A percentile compares a stretch with the other conserved stretches of the same genome.
Conservation (phyloP, 2,797 vertebrate species). For the Parotocinclus haroldoi region DNA sequence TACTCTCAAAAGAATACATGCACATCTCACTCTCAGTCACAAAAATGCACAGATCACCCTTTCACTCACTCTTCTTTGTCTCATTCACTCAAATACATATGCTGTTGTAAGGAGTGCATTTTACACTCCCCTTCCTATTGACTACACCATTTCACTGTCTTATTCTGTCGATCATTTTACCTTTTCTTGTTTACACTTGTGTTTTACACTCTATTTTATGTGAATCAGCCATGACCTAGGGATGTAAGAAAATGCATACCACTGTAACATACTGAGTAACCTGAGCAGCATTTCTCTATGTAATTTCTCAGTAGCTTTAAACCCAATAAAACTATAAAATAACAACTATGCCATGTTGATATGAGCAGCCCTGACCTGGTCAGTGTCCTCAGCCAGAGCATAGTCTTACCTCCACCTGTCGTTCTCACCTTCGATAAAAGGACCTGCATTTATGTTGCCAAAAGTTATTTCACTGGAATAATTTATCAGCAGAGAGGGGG, state of each 20-base stretch:
- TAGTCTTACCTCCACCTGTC: conserved; percentile 11
- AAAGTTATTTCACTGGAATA: not conserved
- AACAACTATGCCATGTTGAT: conserved; percentile 1
- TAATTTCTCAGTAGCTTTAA: conserved; percentile 33
- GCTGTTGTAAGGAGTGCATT: too few relatives aligned
- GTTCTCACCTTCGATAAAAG: conserved; percentile 12
- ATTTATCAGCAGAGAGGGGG: not conserved
- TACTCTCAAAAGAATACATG: too few relatives aligned
- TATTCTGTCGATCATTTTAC: too few relatives aligned
- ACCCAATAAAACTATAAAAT: not conserved
- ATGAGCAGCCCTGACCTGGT: conserved; percentile 2
- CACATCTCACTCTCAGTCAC: conserved; percentile 29
- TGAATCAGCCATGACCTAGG: too few relatives aligned
- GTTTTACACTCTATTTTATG: too few relatives aligned
- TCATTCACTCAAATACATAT: conserved; percentile 44
- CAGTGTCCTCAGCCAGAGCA: conserved; percentile 6
- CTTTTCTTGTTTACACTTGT: too few relatives aligned
- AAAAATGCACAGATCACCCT: conserved; percentile 6
- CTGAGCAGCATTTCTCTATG: not conserved
- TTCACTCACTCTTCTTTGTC: conserved; percentile 65
- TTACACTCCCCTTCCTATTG: too few relatives aligned
- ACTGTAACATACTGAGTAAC: not conserved
- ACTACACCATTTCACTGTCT: too few relatives aligned
- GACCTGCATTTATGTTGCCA: conserved; percentile 5
- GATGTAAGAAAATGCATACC: not conserved